Conservation (phyloP, 1,140 invertebrate species). For the Epicauta chinensis region DNA sequence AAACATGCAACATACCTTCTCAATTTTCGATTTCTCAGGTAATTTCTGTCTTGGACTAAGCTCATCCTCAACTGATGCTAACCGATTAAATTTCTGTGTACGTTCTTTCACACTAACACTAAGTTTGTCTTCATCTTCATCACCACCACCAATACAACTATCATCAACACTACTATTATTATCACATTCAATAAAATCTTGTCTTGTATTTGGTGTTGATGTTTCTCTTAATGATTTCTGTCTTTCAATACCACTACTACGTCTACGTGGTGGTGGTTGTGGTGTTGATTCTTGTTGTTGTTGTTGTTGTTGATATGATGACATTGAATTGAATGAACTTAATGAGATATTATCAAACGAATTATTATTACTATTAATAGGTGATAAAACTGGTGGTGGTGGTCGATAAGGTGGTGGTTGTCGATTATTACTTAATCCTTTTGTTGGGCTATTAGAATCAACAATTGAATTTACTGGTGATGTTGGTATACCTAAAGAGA, state of each 20-base stretch:
- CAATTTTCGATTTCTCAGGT: conserved; percentile 34
- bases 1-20: conserved; percentile 58
- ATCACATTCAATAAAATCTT: conserved; percentile 1
- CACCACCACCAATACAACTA: conserved; percentile 7
- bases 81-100: conserved; percentile 85
- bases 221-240: conserved; percentile 4
- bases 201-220: conserved; percentile 5
- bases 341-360: conserved; percentile 35
- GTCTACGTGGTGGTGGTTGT: conserved; percentile 39
- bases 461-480: conserved; percentile 32
- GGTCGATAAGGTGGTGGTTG: conserved; percentile 62
- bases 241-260: conserved; percentile 19
- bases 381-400: conserved; percentile 50
- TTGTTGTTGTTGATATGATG: conserved; percentile 26
- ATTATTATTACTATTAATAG: conserved; percentile 17
- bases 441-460: conserved; percentile 21
- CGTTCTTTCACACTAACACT: conserved; percentile 84
- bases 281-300: conserved; percentile 26
- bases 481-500: conserved; percentile 42
- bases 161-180: conserved; percentile 8
- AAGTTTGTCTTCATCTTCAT: conserved; percentile 43
- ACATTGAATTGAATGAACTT: conserved; percentile 31
- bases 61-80: conserved; percentile 74
- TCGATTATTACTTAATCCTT: conserved; percentile 37
- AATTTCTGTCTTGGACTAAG: conserved; percentile 48